phyloP scores from a whole-genome alignment of 1,140 invertebrate species.

The Dendroctonus ponderosae region DNA sequence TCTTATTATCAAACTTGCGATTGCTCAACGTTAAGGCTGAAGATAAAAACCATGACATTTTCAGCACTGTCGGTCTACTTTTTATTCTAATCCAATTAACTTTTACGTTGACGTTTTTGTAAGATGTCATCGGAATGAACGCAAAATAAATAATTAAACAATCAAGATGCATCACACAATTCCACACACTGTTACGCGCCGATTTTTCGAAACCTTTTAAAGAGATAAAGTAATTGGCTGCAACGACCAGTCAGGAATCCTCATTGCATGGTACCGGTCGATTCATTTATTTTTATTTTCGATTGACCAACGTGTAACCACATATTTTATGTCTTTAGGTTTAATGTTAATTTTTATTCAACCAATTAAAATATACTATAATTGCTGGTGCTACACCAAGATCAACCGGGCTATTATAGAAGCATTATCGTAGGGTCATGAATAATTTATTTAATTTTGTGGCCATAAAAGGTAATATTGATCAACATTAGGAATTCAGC shows the following conservation, averaged over 20 bases:
- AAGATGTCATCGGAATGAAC: not conserved
- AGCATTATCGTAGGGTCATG: too few species aligned
- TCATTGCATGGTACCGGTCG: slow-evolving; percentile 19
- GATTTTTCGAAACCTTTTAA: slow-evolving; percentile 27
- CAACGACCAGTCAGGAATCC: slow-evolving; percentile 19
- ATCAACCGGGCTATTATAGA: too few species aligned
- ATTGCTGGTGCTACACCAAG: too few species aligned
- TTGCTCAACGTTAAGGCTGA: slow-evolving; percentile 5
- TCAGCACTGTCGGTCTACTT: slow-evolving; percentile 19
- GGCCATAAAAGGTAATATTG: too few species aligned
- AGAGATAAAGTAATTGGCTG: slow-evolving; percentile 21
- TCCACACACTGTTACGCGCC: slow-evolving; percentile 4
- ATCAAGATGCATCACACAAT: slow-evolving; percentile 19
- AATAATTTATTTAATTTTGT: too few species aligned
- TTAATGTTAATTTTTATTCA: not conserved
- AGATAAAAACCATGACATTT: slow-evolving; percentile 17
- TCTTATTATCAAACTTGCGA: slow-evolving; percentile 3
- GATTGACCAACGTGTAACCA: slow-evolving; percentile 1
- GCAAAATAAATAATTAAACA: slow-evolving; percentile 20
- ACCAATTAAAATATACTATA: too few species aligned
- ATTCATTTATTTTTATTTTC: slow-evolving; percentile 14
- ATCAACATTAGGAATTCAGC: too few species aligned
- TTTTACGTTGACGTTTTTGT: slow-evolving; percentile 11
- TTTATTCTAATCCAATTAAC: slow-evolving; percentile 29
- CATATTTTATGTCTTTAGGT: not conserved